These are phyloP conservation scores for Nemapogon koenigi DNA, from an alignment of 2,888 invertebrate species.

Conservation along the genomic window DNA sequence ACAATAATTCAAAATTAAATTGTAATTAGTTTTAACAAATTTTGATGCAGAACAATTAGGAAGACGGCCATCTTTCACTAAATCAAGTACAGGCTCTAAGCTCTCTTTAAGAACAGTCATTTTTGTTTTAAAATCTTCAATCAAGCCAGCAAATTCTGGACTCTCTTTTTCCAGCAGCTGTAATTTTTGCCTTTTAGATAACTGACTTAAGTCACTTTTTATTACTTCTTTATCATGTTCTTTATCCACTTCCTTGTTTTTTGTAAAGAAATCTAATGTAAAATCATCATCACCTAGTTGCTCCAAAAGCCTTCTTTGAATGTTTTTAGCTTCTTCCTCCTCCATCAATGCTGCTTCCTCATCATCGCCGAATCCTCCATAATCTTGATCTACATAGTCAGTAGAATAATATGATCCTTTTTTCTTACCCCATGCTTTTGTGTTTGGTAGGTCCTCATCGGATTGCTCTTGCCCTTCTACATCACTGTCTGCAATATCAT, in stretches of 20 bases:
- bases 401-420: conserved; percentile 82
- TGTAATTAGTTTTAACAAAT: conserved; percentile 74
- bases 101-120: conserved; percentile 70
- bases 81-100: conserved; percentile 71
- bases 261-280: conserved; percentile 63
- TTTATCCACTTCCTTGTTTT: conserved; percentile 38
- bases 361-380: conserved; percentile 74
- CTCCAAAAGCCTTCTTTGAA: conserved; percentile 78
- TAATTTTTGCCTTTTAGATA: conserved; percentile 78
- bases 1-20: conserved; percentile 80
- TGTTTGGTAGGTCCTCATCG: conserved; percentile 76
- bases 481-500: conserved; percentile 71
- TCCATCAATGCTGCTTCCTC: conserved; percentile 77
- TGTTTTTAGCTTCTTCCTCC: conserved; percentile 82
- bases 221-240: conserved; percentile 63
- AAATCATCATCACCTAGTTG: conserved; percentile 83
- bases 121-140: conserved; percentile 80
- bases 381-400: conserved; percentile 89
- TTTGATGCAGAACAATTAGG: conserved; percentile 70
- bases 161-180: conserved; percentile 83
- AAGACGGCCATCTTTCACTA: conserved; percentile 67
- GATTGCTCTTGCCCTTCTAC: conserved; percentile 75
- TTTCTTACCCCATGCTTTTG: conserved; percentile 88
- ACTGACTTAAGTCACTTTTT: conserved; percentile 76
- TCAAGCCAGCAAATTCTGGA: conserved; percentile 82